phyloP scores from a whole-genome alignment of 1,140 invertebrate species.

The Asobara japonica region DNA sequence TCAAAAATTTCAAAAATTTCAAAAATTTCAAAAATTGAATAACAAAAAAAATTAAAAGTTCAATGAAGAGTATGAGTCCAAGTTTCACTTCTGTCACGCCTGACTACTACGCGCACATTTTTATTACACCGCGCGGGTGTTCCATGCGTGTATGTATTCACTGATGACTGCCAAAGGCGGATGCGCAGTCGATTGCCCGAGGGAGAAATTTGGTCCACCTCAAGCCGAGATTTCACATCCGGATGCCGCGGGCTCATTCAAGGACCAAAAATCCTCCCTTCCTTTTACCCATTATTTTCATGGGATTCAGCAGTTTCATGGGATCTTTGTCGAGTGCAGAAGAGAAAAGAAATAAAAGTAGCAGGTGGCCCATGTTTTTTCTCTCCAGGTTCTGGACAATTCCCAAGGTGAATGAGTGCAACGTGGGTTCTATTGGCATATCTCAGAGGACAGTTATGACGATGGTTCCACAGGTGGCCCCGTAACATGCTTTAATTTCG shows the following conservation, averaged over 20 bases:
- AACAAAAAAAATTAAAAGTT: no score
- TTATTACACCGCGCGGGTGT: not conserved
- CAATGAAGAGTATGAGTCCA: no score
- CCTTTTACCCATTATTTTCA: not conserved
- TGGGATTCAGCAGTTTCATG: not conserved
- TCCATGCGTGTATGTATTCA: not conserved
- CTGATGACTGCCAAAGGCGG: not conserved
- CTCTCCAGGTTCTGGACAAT: not conserved
- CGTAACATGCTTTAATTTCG: slow-evolving; percentile 10
- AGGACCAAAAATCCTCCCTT: not conserved
- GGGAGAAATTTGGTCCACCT: slow-evolving; percentile 10
- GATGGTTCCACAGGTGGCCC: slow-evolving; percentile 7
- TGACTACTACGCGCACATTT: no score
- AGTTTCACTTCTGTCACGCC: no score
- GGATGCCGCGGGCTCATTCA: slow-evolving; percentile 10
- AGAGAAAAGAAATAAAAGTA: not conserved
- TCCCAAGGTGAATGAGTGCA: not conserved
- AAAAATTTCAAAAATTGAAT: no score
- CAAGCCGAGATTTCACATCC: slow-evolving; percentile 12
- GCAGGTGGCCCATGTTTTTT: not conserved
- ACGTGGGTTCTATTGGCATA: not conserved
- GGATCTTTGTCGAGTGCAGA: not conserved
- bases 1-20: no score
- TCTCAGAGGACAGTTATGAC: not conserved
- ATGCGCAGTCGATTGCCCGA: not conserved